Base-by-base conservation (phyloP, 2,113 vertebrate species). In the Hymenochirus boettgeri region DNA sequence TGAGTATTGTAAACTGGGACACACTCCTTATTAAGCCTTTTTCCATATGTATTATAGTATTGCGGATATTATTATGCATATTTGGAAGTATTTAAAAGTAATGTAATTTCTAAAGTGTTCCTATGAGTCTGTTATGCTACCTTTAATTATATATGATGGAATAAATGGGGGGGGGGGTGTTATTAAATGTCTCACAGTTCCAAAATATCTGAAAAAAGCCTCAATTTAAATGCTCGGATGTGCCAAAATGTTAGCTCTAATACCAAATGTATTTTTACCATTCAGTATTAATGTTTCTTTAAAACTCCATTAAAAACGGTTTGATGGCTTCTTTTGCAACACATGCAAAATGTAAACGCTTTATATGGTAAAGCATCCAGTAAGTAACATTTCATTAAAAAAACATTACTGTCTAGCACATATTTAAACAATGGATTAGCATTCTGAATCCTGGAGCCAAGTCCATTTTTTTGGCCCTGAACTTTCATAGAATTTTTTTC, bases 191-290 rank as follows among this genome's bases (percentile, higher is more conserved):
- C 13, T 42, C 12, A 42, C 6, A 18, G 1, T 42, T 15, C n/a
- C 39, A n/a, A 6, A 42, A 42, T n/a, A 42, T 42, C 15, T 42
- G 17, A 1, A 17, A 42, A 39, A 42, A 7, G 13, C n/a, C 13
- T 31, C 10, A 10, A 31, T 42, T 3, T 42, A n/a, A n/a, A 42
- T 42, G 39, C 15, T 42, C 39, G 15, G 15, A 42, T n/a, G 39
- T n/a, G n/a, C 39, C 39, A 42, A 42, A 42, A 12, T 52, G 13
- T 25, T 52, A 52, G 50, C 63, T 22, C 52, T 54, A 10, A 54
- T n/a, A 54, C 24, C 25, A 18, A 27, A 27, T 54, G 25, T 54
- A 29, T 54, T 82, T 62, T 70, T 56, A 48, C 39, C 71, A 51
- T 57, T 57, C 51, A 64, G 55, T 55, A 65, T 65, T 56, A 53